Evolutionary conservation across 2,888 invertebrate genomes (phyloP).

Genomic region (Drosophila prolongata): DNA sequence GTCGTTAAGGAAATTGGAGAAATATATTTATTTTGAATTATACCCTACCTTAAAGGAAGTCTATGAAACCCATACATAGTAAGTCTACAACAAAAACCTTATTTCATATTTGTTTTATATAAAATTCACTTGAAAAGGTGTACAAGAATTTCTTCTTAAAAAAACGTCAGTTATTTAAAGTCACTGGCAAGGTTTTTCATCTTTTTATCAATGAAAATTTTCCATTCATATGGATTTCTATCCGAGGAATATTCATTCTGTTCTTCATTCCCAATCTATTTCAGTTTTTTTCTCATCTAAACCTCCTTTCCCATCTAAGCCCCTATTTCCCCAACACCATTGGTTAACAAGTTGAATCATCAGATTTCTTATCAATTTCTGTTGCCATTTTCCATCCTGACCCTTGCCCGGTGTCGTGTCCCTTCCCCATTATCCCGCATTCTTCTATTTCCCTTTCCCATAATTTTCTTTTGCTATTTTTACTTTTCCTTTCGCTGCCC

Average conservation of each 20-base stretch:
- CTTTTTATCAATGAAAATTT: neutral
- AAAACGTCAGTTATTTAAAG: too few relatives aligned
- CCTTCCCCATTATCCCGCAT: slow-evolving; percentile 34
- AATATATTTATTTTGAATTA: too few relatives aligned
- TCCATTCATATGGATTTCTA: slow-evolving; percentile 10
- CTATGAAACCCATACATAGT: too few relatives aligned
- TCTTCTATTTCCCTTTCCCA: slow-evolving; percentile 34
- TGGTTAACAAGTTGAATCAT: slow-evolving; percentile 33
- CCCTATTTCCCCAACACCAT: neutral
- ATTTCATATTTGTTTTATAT: too few relatives aligned
- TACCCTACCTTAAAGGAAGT: too few relatives aligned
- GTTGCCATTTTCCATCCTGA: slow-evolving; percentile 32
- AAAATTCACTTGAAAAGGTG: too few relatives aligned
- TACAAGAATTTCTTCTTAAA: too few relatives aligned
- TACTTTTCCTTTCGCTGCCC: slow-evolving; percentile 42
- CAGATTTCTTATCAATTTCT: slow-evolving; percentile 57
- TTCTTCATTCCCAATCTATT: slow-evolving; percentile 18
- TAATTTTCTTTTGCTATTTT: slow-evolving; percentile 32
- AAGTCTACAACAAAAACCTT: too few relatives aligned
- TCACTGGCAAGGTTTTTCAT: too few relatives aligned
- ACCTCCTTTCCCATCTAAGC: neutral
- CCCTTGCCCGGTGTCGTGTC: slow-evolving; percentile 28
- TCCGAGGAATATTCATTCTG: slow-evolving; percentile 12
- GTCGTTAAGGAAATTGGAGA: too few relatives aligned
- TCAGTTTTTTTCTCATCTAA: neutral